Percentiles rank a stretch among this genome's conserved stretches.
Evolutionary conservation across 2,797 vertebrate genomes (phyloP).

Genomic region (Microcaecilia unicolor): DNA sequence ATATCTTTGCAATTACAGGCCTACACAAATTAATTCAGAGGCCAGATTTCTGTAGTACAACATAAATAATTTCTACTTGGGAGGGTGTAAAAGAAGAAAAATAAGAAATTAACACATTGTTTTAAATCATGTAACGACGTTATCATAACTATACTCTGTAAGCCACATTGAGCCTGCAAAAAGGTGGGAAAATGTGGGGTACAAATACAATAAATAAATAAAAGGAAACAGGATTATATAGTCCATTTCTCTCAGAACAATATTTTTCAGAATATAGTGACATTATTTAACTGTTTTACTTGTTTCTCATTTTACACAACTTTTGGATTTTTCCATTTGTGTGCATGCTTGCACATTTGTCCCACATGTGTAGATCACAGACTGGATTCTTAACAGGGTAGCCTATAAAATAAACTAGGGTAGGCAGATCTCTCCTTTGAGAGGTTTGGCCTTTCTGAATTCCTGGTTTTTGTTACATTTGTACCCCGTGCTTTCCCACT

Average conservation of each 20-base stretch:
- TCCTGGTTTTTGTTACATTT: constrained; percentile 53
- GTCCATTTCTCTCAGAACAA: constrained; percentile 39
- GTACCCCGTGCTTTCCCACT: no score
- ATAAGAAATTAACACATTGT: constrained; percentile 13
- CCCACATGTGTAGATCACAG: constrained; percentile 61
- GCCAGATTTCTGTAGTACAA: constrained; percentile 27
- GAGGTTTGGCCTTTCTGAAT: constrained; percentile 61
- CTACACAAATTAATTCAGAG: constrained; percentile 36
- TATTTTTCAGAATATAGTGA: constrained; percentile 37
- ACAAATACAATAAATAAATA: no score
- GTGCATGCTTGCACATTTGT: constrained; percentile 69
- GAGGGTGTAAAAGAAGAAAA: constrained; percentile 38
- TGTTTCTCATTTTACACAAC: constrained; percentile 53
- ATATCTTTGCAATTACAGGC: constrained; percentile 31
- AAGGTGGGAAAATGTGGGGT: no score
- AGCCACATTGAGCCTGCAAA: no score
- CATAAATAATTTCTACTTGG: constrained; percentile 32
- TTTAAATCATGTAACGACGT: no score
- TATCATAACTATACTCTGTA: no score
- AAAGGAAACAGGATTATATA: constrained; percentile 33
- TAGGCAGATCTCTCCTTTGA: constrained; percentile 59
- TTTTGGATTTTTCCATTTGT: constrained; percentile 52
- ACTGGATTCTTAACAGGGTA: constrained; percentile 49
- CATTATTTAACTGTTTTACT: constrained; percentile 56
- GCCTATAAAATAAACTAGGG: constrained; percentile 65